phyloP scores from a whole-genome alignment of 2,113 vertebrate genomes.

The Scomber scombrus region DNA sequence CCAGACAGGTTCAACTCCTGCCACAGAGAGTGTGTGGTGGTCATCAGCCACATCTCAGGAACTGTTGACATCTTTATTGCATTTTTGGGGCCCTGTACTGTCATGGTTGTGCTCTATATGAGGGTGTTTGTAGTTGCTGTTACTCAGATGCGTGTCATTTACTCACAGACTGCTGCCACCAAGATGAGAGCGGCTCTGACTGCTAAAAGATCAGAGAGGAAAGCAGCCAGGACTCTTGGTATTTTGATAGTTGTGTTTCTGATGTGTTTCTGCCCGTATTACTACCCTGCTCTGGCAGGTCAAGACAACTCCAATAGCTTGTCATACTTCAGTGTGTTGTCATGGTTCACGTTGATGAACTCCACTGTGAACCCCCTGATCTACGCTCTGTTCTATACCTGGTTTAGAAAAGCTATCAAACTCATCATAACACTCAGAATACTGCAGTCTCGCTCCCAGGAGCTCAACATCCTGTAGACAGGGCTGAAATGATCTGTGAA shows the following conservation, averaged over 20 bases:
- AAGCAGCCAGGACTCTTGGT: constrained; percentile 26
- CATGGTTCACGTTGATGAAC: neutral
- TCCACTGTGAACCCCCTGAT: constrained; percentile 43
- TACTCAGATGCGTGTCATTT: constrained; percentile 67
- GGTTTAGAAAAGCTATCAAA: neutral
- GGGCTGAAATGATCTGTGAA: neutral
- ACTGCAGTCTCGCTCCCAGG: too few species aligned
- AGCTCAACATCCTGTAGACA: too few species aligned
- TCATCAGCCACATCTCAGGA: constrained; percentile 6
- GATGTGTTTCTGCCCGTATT: constrained; percentile 23
- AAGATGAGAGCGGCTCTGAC: neutral
- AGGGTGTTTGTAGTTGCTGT: constrained; percentile 64
- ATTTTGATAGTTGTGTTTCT: constrained; percentile 17
- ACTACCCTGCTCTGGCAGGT: neutral
- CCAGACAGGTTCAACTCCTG: constrained; percentile 41
- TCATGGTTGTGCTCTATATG: constrained; percentile 63
- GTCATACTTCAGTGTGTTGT: constrained; percentile 4
- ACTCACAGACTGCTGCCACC: neutral
- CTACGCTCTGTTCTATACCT: neutral
- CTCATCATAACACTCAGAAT: too few species aligned
- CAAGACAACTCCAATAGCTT: neutral
- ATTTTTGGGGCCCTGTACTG: constrained; percentile 21
- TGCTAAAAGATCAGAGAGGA: constrained; percentile 20
- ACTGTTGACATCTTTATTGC: constrained; percentile 56
- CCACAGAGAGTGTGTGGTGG: constrained; percentile 50